phyloP scores from a whole-genome alignment of 2,113 vertebrate genomes.

The Delphinus delphis region DNA sequence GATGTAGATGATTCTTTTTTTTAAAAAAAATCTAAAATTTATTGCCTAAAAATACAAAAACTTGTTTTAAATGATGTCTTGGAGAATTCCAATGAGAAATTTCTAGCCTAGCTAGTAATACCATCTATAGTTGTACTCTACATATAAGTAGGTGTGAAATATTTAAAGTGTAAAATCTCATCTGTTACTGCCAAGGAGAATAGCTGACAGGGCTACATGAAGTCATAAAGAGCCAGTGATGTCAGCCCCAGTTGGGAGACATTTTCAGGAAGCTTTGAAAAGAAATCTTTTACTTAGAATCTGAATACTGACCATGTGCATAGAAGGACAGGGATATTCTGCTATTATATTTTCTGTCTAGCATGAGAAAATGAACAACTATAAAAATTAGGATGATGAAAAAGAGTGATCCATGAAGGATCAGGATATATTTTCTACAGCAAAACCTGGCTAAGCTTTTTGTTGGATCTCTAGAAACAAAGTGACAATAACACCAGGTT shows the following conservation, averaged over 20 bases:
- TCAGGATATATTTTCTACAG: not conserved
- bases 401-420: not conserved
- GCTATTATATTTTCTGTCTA: not conserved
- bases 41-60: not conserved
- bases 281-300: not conserved
- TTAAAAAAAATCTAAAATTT: not conserved
- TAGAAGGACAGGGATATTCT: not conserved
- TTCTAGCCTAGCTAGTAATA: constrained; percentile 10
- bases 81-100: not conserved
- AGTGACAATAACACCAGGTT: not conserved
- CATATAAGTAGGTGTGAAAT: not conserved
- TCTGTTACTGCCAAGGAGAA: not conserved
- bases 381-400: not conserved
- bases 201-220: not conserved
- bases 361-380: not conserved
- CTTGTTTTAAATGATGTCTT: not conserved
- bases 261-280: not conserved
- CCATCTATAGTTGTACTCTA: not conserved
- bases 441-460: not conserved
- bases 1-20: not conserved
- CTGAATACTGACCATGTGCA: not conserved
- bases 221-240: not conserved
- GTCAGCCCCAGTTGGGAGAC: not conserved
- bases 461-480: not conserved
- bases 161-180: not conserved